These are phyloP conservation scores for Pocillopora damicornis DNA, from an alignment of 64 coral and sea anemone genomes.

Conservation along the genomic window DNA sequence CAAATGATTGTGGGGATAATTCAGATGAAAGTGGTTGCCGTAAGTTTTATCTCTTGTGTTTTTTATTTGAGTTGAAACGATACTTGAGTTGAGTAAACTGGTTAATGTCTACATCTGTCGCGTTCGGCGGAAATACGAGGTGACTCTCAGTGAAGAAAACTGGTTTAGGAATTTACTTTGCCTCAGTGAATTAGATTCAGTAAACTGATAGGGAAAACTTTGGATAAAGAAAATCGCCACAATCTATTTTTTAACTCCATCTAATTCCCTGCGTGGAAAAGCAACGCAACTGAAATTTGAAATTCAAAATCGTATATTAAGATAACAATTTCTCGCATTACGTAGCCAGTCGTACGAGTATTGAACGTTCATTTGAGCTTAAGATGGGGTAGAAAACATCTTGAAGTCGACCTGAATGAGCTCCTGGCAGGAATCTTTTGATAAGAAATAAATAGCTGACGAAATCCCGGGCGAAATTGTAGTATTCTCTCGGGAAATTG, in stretches of 20 bases:
- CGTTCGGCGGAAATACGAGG: background rate
- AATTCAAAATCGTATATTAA: constrained; percentile 16
- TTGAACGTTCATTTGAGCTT: background rate
- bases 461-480: background rate
- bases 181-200: background rate
- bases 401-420: background rate
- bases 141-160: too few relatives aligned
- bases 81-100: background rate
- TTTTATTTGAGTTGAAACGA: background rate
- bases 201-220: background rate
- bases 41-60: constrained; percentile 31
- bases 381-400: background rate
- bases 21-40: constrained; percentile 75
- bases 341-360: background rate
- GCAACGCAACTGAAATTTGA: background rate
- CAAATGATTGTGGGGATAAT: constrained; percentile 83
- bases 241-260: background rate
- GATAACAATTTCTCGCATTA: background rate
- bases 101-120: background rate
- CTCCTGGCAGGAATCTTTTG: background rate
- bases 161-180: too few relatives aligned
- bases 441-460: background rate
- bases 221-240: background rate
- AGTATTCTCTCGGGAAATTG: constrained; percentile 13
- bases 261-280: background rate